Conservation (phyloP, 1,140 invertebrate genomes). For the Cotesia vestalis region DNA sequence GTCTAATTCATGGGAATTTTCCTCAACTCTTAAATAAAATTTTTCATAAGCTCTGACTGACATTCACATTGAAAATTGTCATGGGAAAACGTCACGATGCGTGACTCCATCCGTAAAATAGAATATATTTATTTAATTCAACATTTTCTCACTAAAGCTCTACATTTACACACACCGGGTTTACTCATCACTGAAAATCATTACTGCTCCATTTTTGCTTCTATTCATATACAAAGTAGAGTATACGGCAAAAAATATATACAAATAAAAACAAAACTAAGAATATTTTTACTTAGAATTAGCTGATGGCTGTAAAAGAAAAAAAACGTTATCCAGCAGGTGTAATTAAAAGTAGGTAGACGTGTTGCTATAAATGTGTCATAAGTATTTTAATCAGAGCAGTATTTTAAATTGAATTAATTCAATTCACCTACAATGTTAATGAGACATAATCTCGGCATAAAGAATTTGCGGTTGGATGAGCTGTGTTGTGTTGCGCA, state of each 20-base stretch:
- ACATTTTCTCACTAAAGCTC: constrained; percentile 18
- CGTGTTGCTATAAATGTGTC: no score
- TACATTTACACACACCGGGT: background rate
- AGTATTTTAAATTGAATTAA: no score
- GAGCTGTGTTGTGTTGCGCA: background rate
- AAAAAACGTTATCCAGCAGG: no score
- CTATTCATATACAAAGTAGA: no score
- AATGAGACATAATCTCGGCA: background rate
- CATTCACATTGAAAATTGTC: background rate
- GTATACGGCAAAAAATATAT: no score
- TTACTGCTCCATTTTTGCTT: background rate
- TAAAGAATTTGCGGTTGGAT: constrained; percentile 7
- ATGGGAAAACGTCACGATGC: constrained; percentile 29
- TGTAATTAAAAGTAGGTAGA: no score
- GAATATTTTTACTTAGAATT: no score
- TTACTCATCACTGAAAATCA: background rate
- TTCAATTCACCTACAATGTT: background rate
- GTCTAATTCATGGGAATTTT: no score
- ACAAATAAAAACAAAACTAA: no score
- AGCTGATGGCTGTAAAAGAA: no score
- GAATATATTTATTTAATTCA: constrained; percentile 1
- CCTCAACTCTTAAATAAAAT: no score
- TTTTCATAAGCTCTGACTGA: background rate
- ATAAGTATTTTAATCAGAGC: background rate
- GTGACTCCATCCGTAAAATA: constrained; percentile 22